Evolutionary conservation across 2,113 vertebrate species (phyloP), one percentile per base, ranked within the genome.

Genomic region (Dolichallabes microphthalmus): DNA sequence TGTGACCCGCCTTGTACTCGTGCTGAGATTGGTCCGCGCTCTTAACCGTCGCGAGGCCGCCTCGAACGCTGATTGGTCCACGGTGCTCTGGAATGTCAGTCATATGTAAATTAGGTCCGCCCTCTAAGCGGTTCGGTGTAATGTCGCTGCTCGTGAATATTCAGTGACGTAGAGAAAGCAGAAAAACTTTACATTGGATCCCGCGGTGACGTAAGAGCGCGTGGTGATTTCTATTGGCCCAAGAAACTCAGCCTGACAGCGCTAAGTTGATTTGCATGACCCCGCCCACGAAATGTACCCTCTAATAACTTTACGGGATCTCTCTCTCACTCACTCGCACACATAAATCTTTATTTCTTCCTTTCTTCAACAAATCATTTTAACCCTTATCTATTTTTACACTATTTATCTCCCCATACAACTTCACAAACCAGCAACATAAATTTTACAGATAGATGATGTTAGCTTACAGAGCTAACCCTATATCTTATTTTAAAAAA

Each of bases 51-150:
- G 89, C 83, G 73, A 68, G 11, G 86, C 91, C 90, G 89, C 88
- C 83, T 85, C 80, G 13, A 1, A 0, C 64, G 0, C 82, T 88
- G 87, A 94, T 94, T 94, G 94, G 94, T 45, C 76, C 2, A 22
- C 86, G 74, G 85, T 93, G 93, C 94, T 60, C 82, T 92, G 94
- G 95, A 95, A 95, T 95, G 95, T 91, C 94, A 95, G 95, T 95
- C 94, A 95, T 95, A 95, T 95, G 95, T 93, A 94, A 94, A 95
- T 94, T 20, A 52, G 0, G 19, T 1, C 60, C 80, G 76, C 84
- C 39, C 87, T 88, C 68, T 86, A 11, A 68, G 66, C 64, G 20
- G 63, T 60, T 82, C 20, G 82, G 55, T 84, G 76, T 79, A 87
- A 27, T 76, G 30, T n/a, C 55, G 79, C 50, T 22, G 30, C 45